Evolutionary conservation across 2,888 invertebrate species (phyloP).

Genomic region (Chorisops tibialis): DNA sequence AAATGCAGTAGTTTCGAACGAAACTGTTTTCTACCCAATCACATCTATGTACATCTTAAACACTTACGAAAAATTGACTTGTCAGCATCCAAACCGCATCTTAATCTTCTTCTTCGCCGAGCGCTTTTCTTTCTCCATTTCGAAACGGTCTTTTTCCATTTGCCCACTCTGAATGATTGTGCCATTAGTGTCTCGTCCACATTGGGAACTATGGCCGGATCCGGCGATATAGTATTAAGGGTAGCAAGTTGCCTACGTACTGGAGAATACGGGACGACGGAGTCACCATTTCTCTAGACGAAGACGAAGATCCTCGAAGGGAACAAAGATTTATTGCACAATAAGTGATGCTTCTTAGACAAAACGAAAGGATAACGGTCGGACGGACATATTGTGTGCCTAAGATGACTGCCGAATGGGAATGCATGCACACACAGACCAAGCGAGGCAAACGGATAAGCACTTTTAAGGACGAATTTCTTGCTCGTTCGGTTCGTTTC

Average conservation of each 20-base stretch:
- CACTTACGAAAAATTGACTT: constrained; percentile 19
- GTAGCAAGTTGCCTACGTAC: no score
- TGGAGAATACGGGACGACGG: no score
- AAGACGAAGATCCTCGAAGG: constrained; percentile 12
- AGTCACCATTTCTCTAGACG: not conserved
- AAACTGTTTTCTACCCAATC: no score
- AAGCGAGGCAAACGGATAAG: constrained; percentile 8
- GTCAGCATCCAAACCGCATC: constrained; percentile 19
- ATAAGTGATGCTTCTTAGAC: constrained; percentile 24
- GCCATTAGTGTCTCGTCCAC: constrained; percentile 14
- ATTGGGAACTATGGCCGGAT: no score
- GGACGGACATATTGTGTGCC: constrained; percentile 23
- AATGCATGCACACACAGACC: not conserved
- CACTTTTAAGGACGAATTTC: constrained; percentile 4
- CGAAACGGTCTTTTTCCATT: constrained; percentile 15
- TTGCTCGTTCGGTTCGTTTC: no score
- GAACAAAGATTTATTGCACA: constrained; percentile 25
- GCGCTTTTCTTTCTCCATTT: constrained; percentile 12
- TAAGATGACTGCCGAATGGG: not conserved
- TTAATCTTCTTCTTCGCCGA: constrained; percentile 18
- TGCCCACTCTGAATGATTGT: constrained; percentile 18
- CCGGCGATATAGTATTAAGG: no score
- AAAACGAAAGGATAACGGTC: constrained; percentile 23
- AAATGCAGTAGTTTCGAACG: no score
- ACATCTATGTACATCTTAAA: not conserved